These are phyloP conservation scores for Threskiornis aethiopicus DNA, from an alignment of 2,797 vertebrate genomes.

Conservation along the genomic window DNA sequence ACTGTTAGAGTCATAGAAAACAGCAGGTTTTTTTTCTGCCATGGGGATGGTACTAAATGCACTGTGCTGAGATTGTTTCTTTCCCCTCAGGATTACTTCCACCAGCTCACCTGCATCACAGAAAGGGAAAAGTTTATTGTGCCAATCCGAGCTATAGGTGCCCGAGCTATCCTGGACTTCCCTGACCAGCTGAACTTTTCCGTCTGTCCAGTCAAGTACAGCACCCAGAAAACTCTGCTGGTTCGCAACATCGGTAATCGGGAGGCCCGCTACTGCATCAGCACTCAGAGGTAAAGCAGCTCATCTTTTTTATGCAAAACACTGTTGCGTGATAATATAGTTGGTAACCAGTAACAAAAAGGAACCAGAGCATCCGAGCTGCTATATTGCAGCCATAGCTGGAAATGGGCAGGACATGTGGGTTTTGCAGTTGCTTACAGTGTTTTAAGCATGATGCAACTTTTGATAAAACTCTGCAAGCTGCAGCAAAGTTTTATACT, in stretches of 20 bases:
- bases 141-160: slow-evolving; percentile 84
- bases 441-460: background rate
- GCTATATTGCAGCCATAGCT: background rate
- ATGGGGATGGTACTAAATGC: background rate
- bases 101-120: slow-evolving; percentile 83
- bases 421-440: rapidly evolving
- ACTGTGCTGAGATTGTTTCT: background rate
- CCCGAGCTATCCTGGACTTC: slow-evolving; percentile 87
- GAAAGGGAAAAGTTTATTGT: slow-evolving; percentile 88
- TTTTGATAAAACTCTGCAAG: background rate
- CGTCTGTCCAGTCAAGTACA: slow-evolving; percentile 82
- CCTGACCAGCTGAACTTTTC: slow-evolving; percentile 83
- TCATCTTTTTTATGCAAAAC: background rate
- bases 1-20: background rate
- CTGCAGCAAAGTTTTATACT: background rate
- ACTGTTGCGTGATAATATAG: background rate
- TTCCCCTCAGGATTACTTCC: slow-evolving; percentile 83
- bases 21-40: background rate
- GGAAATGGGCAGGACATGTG: rapidly evolving
- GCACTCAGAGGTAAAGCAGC: slow-evolving; percentile 76
- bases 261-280: slow-evolving; percentile 79
- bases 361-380: background rate
- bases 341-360: background rate
- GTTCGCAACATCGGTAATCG: slow-evolving; percentile 84
- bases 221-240: slow-evolving; percentile 82